Base-by-base conservation (phyloP, 2,888 invertebrate species). In the Dioctria rufipes region DNA sequence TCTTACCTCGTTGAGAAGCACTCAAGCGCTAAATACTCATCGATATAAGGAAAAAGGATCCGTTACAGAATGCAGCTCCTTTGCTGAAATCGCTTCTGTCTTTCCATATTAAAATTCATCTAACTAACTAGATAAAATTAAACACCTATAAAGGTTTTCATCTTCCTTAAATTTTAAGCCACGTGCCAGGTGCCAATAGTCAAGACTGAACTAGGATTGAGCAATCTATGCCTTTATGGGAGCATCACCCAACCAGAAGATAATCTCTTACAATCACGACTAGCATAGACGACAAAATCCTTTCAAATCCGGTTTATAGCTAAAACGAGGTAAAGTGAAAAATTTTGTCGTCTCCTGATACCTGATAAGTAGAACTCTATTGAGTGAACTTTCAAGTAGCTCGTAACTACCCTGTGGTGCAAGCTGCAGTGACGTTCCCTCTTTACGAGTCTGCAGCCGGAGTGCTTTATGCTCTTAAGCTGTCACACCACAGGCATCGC, bases 321-420 rank as follows among this genome's bases (percentile, higher is more conserved):
- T 63, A 61, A 49, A 77, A 49, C 66, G 77, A 77, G 77, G 77
- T 77, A 77, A 77, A 77, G 77, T 77, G 77, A 77, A 77, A 77
- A 77, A 77, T 77, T 77, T 77, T 77, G 77, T 77, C 77, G 77
- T 77, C 77, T 77, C 77, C 43, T 77, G 77, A 77, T 77, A 77
- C 77, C 77, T 77, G 77, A 63, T 77, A 77, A 77, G 63, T 61
- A 46, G 61, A 63, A 63, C 46, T 46, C 77, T 58, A 77, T 61
- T 77, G 77, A 77, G 77, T 63, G 77, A 77, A 77, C 77, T 77
- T 77, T 77, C 77, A 77, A 61, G 77, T 77, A 77, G 77, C 77
- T 42, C 46, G 13, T 63, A 77, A 61, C 77, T 43, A 46, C 77
- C 77, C 63, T 61, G 46, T 39, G 77, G 63, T 77, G 77, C 77